Base-by-base conservation (phyloP, 2,113 vertebrate genomes). In the Nothocercus julius region DNA sequence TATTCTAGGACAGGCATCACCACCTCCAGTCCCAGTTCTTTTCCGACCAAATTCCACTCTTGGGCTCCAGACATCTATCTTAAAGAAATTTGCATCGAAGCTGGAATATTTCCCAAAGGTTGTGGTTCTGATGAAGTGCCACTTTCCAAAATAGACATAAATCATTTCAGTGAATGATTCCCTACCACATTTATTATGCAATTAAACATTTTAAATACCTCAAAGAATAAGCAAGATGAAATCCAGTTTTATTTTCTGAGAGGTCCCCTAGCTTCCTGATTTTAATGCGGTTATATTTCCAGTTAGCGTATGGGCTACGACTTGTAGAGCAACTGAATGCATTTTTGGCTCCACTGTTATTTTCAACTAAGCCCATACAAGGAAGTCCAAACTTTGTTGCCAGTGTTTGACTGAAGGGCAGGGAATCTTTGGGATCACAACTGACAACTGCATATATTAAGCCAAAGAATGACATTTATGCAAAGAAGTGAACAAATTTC, bases 61-160 rank as follows among this genome's bases (percentile, higher is more conserved):
- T 75, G 47, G 13, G 70, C 54, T 83, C 45, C 12, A 77, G 82
- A 32, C 69, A 74, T 45, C 24, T 63, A 13, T 67, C n/a, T 5
- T 88, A 76, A 51, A 77, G 49, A 88, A 88, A 92, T 68, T 70
- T 94, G 88, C 75, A 74, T 59, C 80, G 68, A 83, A 86, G 45
- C 22, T 51, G 62, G 58, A 84, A 25, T 78, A 84, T 78, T 81
- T 68, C 49, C 91, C 25, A 25, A 70, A 59, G 17, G 1, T 5
- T 69, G 81, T 68, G 81, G 66, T 86, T 88, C 83, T 84, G 89
- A 85, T 68, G 66, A 93, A 79, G 42, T 87, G 58, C 18, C 58
- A 56, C 66, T 92, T 95, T 92, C 84, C 77, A 92, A 61, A 10
- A 88, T 11, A 51, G 18, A 38, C 22, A 74, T 53, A 83, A 93